Percentiles rank a stretch among this genome's conserved stretches.
Conservation (phyloP, 2,888 invertebrate species). For the Andrena minutula region DNA sequence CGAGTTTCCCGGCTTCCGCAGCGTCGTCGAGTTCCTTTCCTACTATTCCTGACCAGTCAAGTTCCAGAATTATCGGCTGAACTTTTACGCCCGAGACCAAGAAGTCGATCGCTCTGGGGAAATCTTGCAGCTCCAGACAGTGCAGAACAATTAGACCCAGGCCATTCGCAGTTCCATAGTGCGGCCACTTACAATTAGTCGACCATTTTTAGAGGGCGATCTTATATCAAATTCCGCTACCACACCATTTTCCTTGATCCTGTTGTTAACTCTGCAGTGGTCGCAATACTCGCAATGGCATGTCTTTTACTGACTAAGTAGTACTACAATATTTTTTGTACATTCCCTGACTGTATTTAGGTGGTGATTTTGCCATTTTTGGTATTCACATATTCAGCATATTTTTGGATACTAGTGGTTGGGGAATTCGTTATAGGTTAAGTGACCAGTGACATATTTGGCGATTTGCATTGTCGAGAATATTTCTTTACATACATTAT, state of each 20-base stretch:
- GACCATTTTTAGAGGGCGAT: slow-evolving; percentile 4
- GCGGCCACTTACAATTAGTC: slow-evolving; percentile 11
- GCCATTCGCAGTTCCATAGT: slow-evolving; percentile 33
- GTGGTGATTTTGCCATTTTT: too few relatives aligned
- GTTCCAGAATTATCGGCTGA: slow-evolving; percentile 64
- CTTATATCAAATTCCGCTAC: slow-evolving; percentile 3
- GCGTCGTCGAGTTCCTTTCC: slow-evolving; percentile 22
- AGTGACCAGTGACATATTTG: too few relatives aligned
- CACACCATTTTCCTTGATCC: background rate
- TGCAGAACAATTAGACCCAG: slow-evolving; percentile 62
- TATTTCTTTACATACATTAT: too few relatives aligned
- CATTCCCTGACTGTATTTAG: too few relatives aligned
- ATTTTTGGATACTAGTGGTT: too few relatives aligned
- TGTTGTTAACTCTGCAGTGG: too few relatives aligned
- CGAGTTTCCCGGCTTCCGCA: slow-evolving; percentile 31
- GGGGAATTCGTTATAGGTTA: too few relatives aligned
- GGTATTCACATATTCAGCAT: too few relatives aligned
- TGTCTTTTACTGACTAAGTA: too few relatives aligned
- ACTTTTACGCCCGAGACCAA: slow-evolving; percentile 56
- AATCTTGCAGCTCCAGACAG: slow-evolving; percentile 58
- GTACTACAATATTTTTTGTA: too few relatives aligned
- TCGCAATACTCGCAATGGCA: too few relatives aligned
- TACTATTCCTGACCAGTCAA: slow-evolving; percentile 32
- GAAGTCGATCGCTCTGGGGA: slow-evolving; percentile 67
- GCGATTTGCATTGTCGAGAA: too few relatives aligned